phyloP scores from a whole-genome alignment of 2,113 vertebrate genomes.

The Gobiocypris rarus region DNA sequence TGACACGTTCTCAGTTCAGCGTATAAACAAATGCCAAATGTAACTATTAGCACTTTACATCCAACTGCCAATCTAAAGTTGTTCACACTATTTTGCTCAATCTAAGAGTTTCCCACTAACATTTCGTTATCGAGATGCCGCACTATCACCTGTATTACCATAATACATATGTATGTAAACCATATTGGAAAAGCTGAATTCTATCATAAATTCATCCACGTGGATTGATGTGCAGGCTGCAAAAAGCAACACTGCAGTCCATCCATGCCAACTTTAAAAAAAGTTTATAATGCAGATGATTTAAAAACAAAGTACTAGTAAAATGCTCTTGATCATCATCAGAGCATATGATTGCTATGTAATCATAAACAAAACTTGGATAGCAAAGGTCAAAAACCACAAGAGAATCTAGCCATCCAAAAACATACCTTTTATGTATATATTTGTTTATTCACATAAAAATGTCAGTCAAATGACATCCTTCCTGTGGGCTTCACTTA shows the following conservation, averaged over 20 bases:
- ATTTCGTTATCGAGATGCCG: too few species aligned
- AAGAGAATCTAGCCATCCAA: neutral
- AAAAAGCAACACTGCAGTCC: neutral
- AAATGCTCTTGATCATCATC: neutral
- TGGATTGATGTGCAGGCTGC: neutral
- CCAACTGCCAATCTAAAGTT: neutral
- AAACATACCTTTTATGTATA: neutral
- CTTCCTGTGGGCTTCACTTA: neutral
- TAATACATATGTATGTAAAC: neutral
- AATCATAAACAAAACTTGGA: too few species aligned
- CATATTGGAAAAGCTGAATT: neutral
- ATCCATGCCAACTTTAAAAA: too few species aligned
- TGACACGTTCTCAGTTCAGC: constrained; percentile 3
- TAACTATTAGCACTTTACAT: neutral
- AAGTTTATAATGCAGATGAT: neutral
- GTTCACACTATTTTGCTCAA: neutral
- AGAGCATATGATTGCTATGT: too few species aligned
- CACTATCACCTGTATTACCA: neutral
- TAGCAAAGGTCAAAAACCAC: neutral
- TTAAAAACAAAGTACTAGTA: neutral
- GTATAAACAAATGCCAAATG: neutral
- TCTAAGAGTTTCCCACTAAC: neutral
- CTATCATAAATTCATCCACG: too few species aligned
- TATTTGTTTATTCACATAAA: too few species aligned
- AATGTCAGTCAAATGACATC: neutral